A percentile compares a stretch with the other conserved stretches of the same genome.
Conservation (phyloP, 2,888 invertebrate species). For the Diplazon laetatorius region DNA sequence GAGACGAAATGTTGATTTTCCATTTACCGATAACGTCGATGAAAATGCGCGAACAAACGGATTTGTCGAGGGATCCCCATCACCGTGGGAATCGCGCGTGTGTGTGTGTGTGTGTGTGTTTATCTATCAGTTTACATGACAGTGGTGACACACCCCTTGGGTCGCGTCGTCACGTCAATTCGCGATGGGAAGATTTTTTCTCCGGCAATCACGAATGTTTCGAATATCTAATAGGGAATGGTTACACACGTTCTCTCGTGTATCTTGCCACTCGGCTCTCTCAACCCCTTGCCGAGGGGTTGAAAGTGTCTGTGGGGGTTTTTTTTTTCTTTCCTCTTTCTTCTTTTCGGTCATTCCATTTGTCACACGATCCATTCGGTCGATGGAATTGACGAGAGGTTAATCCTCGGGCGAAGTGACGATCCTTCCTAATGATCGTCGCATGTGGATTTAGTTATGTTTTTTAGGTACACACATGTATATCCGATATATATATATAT, state of each 20-base stretch:
- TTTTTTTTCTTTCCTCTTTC: too few species aligned
- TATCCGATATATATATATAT: too few species aligned
- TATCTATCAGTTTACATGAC: too few species aligned
- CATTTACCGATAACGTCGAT: too few species aligned
- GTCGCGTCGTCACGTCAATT: constrained; percentile 1
- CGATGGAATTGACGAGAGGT: not conserved
- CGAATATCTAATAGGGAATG: not conserved
- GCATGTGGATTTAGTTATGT: not conserved
- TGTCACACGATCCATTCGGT: not conserved
- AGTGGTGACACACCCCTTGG: too few species aligned
- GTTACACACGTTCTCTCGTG: not conserved
- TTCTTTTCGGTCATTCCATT: not conserved
- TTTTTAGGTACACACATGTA: not conserved
- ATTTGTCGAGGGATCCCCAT: too few species aligned
- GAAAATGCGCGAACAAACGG: not conserved
- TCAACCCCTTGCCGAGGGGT: constrained; percentile 16
- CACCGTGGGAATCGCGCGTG: constrained; percentile 18
- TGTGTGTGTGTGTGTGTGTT: too few species aligned
- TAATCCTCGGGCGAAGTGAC: constrained; percentile 11
- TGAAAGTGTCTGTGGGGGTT: too few species aligned
- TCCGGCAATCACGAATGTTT: constrained; percentile 2
- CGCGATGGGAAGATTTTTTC: not conserved
- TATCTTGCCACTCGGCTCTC: not conserved
- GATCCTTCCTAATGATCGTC: constrained; percentile 11
- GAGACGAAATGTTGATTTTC: too few species aligned